Evolutionary conservation across 2,113 vertebrate species (phyloP), one percentile per base, ranked within the genome.

Genomic region (Strigops habroptila): DNA sequence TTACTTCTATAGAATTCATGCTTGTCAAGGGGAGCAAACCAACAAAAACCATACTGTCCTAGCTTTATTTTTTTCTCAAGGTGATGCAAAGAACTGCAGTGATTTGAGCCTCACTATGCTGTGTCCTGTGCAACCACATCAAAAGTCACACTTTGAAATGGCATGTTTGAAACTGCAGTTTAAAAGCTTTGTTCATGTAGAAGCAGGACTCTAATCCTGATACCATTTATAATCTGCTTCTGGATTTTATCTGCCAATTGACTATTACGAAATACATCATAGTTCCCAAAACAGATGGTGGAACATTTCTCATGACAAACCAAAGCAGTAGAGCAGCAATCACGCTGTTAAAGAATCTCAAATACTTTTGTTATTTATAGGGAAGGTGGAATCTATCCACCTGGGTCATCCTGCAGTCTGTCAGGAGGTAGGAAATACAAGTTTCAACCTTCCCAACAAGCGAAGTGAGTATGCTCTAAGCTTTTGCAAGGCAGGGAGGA

Each of bases 41-140:
- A 23, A 6, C 6, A 77, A 51, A 69, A 90, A 16, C 15, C 0
- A 16, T 46, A n/a, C 18, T 33, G 9, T 44, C 7, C 6, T 67
- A 48, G 44, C 23, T 94, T 82, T 46, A 18, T 53, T 89, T 90
- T 90, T 91, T 53, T 28, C 10, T 79, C 19, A 73, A 65, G 41
- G 22, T 37, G 21, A 35, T 77, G 21, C 22, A 27, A 23, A 88
- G 63, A 65, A 30, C 33, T 51, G 28, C 64, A 84, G 1, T 10
- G 18, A 49, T 80, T 24, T 33, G 41, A 65, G n/a, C 37, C 64
- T 90, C 2, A 1, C 22, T 48, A 4, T 48, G 35, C 35, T 67
- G 27, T 78, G 43, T 74, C 93, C 27, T 79, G 15, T 74, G 51
- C 63, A 64, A 37, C 51, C 37, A 25, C 46, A 76, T 59, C 60